phyloP scores from a whole-genome alignment of 2,888 invertebrate genomes.

The Athalia circularis region DNA sequence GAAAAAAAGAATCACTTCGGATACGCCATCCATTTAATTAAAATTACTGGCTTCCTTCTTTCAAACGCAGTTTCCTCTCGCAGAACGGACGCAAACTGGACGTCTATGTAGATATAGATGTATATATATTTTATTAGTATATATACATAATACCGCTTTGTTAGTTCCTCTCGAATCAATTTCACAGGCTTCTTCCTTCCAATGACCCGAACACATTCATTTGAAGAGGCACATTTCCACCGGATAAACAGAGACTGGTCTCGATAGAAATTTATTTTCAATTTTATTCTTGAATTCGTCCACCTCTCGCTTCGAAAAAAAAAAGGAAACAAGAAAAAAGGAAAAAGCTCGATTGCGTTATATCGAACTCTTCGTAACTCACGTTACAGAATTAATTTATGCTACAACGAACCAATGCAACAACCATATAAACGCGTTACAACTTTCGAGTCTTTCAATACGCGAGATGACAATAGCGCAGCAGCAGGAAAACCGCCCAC shows the following conservation, averaged over 20 bases:
- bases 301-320: not conserved
- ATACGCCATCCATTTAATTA: slow-evolving; percentile 46
- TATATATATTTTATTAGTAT: not conserved
- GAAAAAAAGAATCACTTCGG: slow-evolving; percentile 42
- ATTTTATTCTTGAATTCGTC: too few species aligned
- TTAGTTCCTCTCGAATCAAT: slow-evolving; percentile 1
- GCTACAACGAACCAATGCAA: too few species aligned
- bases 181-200: not conserved
- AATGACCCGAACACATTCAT: not conserved
- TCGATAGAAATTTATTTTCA: too few species aligned
- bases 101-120: not conserved
- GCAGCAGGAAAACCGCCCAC: slow-evolving; percentile 18
- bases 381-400: too few species aligned
- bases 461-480: slow-evolving; percentile 13
- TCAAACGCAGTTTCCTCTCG: slow-evolving; percentile 28
- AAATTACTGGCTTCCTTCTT: slow-evolving; percentile 32
- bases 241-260: too few species aligned
- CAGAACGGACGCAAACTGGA: slow-evolving; percentile 10
- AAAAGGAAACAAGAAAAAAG: slow-evolving; percentile 1
- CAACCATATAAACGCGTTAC: not conserved
- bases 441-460: slow-evolving; percentile 23
- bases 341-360: slow-evolving; percentile 9
- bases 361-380: slow-evolving; percentile 1
- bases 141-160: not conserved
- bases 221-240: too few species aligned